These are phyloP conservation scores for Dicaeum eximium DNA, from an alignment of 2,113 vertebrate genomes.

Conservation along the genomic window DNA sequence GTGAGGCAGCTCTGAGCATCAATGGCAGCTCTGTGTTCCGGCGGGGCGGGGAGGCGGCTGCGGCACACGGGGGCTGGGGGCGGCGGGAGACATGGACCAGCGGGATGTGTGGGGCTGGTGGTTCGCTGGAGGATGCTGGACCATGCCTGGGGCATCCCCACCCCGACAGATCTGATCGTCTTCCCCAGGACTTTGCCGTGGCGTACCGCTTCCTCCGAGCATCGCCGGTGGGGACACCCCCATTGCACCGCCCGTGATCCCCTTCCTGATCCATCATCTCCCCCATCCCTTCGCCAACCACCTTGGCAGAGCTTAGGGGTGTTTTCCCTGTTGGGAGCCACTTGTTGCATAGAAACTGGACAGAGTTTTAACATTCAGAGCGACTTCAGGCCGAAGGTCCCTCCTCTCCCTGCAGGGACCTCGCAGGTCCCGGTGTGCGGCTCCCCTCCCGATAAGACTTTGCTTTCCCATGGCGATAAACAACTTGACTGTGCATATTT, in stretches of 20 bases:
- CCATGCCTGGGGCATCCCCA: neutral
- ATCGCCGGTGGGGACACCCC: fast-evolving
- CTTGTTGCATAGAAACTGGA: neutral
- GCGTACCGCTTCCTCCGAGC: fast-evolving
- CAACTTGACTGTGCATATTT: constrained; percentile 10
- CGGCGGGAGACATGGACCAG: neutral
- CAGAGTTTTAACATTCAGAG: neutral
- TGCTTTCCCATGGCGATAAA: neutral
- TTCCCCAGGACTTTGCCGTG: neutral
- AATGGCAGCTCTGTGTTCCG: constrained; percentile 35
- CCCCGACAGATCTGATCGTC: fast-evolving
- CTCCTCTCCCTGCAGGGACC: neutral
- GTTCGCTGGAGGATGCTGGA: neutral
- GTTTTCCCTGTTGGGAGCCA: fast-evolving
- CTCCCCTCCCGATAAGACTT: neutral
- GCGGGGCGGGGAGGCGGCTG: neutral
- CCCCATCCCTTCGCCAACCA: neutral
- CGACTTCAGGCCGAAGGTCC: neutral
- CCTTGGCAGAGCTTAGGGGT: fast-evolving
- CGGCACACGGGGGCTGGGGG: neutral
- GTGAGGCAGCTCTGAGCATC: constrained; percentile 20
- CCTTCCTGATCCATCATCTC: neutral
- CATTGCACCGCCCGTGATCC: fast-evolving
- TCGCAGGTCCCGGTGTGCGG: fast-evolving
- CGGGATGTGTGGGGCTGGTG: neutral